These are phyloP conservation scores for Stichodactyla helianthus DNA, from an alignment of 64 coral and sea anemone genomes.

Conservation along the genomic window DNA sequence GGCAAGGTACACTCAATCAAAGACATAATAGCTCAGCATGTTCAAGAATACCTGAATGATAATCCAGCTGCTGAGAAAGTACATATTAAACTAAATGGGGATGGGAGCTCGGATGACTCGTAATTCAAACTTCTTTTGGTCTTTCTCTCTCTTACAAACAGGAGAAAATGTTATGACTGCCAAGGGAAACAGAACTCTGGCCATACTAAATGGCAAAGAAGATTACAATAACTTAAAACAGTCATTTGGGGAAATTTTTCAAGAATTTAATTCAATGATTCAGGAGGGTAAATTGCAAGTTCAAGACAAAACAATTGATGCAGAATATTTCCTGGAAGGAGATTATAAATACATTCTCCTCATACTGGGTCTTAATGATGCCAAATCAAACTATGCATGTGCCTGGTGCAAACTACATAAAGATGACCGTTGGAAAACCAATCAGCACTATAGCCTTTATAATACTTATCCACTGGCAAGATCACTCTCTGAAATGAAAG, in stretches of 20 bases:
- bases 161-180: constrained; percentile 28
- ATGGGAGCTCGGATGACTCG: constrained; percentile 30
- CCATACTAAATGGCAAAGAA: constrained; percentile 2
- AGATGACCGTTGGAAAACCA: neutral
- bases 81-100: constrained; percentile 15
- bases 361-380: constrained; percentile 21
- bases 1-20: constrained; percentile 21
- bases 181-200: constrained; percentile 32
- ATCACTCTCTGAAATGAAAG: constrained; percentile 6
- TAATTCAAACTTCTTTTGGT: neutral
- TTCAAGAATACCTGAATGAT: constrained; percentile 26
- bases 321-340: constrained; percentile 21
- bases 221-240: neutral
- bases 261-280: constrained; percentile 30
- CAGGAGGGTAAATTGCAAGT: neutral
- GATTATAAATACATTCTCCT: constrained; percentile 45
- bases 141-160: neutral
- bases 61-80: constrained; percentile 31
- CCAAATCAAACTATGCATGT: constrained; percentile 9
- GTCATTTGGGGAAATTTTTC: neutral
- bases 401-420: constrained; percentile 20
- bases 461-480: constrained; percentile 4
- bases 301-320: neutral
- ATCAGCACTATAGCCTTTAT: neutral
- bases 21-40: constrained; percentile 4